Evolutionary conservation across 2,797 vertebrate genomes (phyloP).

Genomic region (Hipposideros larvatus): DNA sequence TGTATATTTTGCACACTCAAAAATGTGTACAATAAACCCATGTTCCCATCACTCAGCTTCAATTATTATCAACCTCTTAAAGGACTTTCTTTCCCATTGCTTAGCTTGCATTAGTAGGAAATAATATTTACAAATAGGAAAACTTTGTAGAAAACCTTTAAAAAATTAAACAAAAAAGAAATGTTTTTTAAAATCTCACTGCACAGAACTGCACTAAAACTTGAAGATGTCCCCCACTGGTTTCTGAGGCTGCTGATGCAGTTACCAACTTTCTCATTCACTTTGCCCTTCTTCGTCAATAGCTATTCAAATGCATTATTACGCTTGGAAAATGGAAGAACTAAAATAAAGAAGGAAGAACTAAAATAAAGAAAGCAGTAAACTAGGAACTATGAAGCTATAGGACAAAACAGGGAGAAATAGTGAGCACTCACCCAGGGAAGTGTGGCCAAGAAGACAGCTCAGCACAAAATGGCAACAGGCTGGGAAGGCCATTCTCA

Average conservation of each 20-base stretch:
- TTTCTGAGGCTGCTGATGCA: neutral
- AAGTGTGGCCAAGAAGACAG: neutral
- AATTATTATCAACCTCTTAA: conserved; percentile 30
- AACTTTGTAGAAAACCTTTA: neutral
- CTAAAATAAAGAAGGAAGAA: neutral
- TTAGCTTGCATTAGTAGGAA: neutral
- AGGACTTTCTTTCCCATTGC: neutral
- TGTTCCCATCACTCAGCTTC: neutral
- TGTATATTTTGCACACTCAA: neutral
- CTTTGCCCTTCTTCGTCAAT: neutral
- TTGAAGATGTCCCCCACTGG: neutral
- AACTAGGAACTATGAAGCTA: neutral
- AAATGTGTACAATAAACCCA: neutral
- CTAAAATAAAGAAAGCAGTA: neutral
- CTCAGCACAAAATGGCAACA: neutral
- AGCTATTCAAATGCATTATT: neutral
- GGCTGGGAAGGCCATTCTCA: neutral
- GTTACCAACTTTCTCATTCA: neutral
- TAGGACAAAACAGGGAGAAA: neutral
- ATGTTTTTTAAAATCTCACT: neutral
- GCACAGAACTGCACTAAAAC: neutral
- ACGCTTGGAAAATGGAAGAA: neutral
- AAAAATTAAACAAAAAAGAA: neutral
- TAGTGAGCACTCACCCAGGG: neutral
- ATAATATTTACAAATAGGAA: neutral